A percentile compares a stretch with the other conserved stretches of the same genome.
These are phyloP conservation scores for Drosophila pseudotakahashii DNA, from an alignment of 2,888 invertebrate species.

Conservation along the genomic window DNA sequence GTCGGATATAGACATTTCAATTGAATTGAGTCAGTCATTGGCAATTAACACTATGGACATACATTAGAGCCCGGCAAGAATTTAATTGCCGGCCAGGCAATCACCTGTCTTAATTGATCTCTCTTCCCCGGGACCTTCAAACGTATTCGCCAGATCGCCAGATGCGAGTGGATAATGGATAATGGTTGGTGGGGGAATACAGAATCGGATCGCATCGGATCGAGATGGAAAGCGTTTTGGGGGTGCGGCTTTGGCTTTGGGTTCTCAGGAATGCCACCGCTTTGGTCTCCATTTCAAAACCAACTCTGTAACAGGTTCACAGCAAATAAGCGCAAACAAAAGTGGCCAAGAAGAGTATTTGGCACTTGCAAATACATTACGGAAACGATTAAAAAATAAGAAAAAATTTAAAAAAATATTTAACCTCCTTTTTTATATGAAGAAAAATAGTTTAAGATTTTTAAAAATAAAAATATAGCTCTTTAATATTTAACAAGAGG, in stretches of 20 bases:
- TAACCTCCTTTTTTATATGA: not conserved
- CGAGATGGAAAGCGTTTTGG: slow-evolving; percentile 29
- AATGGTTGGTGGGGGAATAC: not conserved
- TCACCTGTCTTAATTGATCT: slow-evolving; percentile 42
- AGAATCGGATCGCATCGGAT: not conserved
- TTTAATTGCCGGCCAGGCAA: slow-evolving; percentile 35
- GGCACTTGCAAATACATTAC: not conserved
- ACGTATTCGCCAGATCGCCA: not conserved
- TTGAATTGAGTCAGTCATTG: slow-evolving; percentile 42
- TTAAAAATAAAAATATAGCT: not conserved
- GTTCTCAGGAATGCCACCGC: slow-evolving; percentile 30
- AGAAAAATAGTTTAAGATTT: not conserved
- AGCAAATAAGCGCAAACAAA: not conserved
- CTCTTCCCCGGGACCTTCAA: not conserved
- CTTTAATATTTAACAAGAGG: not conserved
- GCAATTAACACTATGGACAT: slow-evolving; percentile 49
- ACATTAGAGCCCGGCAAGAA: slow-evolving; percentile 37
- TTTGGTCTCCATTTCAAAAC: slow-evolving; percentile 1
- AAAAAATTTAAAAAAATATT: not conserved
- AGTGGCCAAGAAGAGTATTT: not conserved
- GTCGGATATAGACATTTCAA: slow-evolving; percentile 45
- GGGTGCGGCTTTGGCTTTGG: slow-evolving; percentile 36
- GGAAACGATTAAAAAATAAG: not conserved
- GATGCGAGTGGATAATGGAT: slow-evolving; percentile 2
- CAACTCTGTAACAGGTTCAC: slow-evolving; percentile 26